A percentile compares a stretch with the other conserved stretches of the same genome.
Evolutionary conservation across 2,888 invertebrate genomes (phyloP).

Genomic region (Odontocolon sp.): DNA sequence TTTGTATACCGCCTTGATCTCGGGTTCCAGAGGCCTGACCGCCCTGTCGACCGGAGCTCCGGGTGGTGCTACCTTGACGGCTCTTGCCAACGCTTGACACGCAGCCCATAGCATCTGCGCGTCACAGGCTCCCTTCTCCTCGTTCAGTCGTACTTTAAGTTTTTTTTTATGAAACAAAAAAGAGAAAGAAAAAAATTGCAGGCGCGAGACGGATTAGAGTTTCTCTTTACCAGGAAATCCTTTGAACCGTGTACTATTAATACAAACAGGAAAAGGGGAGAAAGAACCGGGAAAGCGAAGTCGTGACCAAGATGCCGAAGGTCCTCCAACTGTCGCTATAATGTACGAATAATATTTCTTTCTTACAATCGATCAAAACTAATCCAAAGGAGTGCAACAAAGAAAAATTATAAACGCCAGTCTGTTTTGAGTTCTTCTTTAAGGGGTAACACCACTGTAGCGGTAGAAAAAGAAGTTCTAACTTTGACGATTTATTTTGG

Average conservation of each 20-base stretch:
- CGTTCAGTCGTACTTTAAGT: constrained; percentile 86
- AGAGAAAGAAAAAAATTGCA: constrained; percentile 12
- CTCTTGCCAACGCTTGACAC: constrained; percentile 92
- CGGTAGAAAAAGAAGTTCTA: too few relatives aligned
- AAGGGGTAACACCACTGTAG: too few relatives aligned
- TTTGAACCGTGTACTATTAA: constrained; percentile 40
- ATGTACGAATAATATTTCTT: too few relatives aligned
- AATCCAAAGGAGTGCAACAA: too few relatives aligned
- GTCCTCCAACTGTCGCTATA: too few relatives aligned
- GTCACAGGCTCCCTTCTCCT: constrained; percentile 88
- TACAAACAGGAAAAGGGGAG: constrained; percentile 42
- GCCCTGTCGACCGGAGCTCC: constrained; percentile 83
- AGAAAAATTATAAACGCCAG: too few relatives aligned
- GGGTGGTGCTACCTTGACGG: constrained; percentile 86
- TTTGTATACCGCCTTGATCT: constrained; percentile 88
- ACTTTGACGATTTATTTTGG: too few relatives aligned
- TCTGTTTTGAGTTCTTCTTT: too few relatives aligned
- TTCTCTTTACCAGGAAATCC: constrained; percentile 29
- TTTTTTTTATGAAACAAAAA: constrained; percentile 58
- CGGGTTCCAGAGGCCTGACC: constrained; percentile 85
- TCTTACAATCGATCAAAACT: too few relatives aligned
- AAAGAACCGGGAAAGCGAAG: constrained; percentile 1
- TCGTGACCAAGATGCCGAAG: too few relatives aligned
- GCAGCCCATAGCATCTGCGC: constrained; percentile 97
- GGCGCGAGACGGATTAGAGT: constrained; percentile 46